phyloP scores from a whole-genome alignment of 2,797 vertebrate genomes.

The Australoheros facetus region DNA sequence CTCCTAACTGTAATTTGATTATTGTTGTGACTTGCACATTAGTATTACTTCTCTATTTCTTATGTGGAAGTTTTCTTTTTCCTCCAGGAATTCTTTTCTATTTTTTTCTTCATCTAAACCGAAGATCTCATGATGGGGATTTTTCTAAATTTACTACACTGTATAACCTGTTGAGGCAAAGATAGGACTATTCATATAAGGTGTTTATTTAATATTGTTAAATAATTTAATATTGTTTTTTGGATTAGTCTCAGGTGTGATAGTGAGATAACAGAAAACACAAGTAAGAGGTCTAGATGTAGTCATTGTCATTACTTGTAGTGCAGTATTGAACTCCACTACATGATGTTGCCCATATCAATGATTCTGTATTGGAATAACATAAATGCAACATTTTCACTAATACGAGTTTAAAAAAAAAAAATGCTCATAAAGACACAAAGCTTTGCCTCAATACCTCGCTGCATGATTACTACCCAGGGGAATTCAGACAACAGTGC shows the following conservation, averaged over 20 bases:
- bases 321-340: background rate
- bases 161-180: background rate
- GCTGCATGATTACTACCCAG: background rate
- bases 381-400: background rate
- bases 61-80: too few relatives aligned
- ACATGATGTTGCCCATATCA: too few relatives aligned
- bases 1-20: background rate
- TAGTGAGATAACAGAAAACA: background rate
- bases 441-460: background rate
- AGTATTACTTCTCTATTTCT: background rate
- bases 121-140: accelerated
- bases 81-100: background rate
- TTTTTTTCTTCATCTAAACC: background rate
- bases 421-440: background rate
- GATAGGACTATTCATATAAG: background rate
- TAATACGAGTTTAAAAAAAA: background rate
- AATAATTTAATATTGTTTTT: background rate
- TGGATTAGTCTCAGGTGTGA: background rate
- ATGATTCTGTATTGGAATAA: too few relatives aligned
- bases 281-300: background rate
- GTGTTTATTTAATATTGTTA: background rate
- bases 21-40: background rate
- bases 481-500: conserved; percentile 20
- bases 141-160: background rate
- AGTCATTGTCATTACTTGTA: background rate